These are phyloP conservation scores for Cantharis flavilabris DNA, from an alignment of 2,888 invertebrate genomes.

Conservation along the genomic window DNA sequence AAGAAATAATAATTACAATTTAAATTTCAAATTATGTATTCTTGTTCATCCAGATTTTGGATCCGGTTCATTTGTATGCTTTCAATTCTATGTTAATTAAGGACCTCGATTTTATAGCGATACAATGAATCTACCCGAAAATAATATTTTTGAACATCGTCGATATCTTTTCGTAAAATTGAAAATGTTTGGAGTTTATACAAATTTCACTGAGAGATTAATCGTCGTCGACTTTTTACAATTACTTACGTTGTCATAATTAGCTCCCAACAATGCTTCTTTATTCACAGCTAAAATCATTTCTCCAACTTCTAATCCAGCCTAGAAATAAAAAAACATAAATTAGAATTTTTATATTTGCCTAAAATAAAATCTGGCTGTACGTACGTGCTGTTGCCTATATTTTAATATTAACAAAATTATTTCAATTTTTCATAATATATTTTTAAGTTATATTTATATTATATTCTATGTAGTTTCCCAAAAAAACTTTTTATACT, in stretches of 20 bases:
- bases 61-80: background rate
- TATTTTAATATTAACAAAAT: too few species aligned
- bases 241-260: conserved; percentile 78
- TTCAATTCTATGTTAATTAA: background rate
- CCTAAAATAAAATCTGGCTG: too few species aligned
- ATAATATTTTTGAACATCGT: background rate
- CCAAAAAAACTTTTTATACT: background rate
- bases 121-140: background rate
- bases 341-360: background rate
- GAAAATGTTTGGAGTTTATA: background rate
- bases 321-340: conserved; percentile 53
- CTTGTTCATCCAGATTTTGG: background rate
- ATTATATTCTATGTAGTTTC: background rate
- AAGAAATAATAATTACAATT: background rate
- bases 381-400: too few species aligned
- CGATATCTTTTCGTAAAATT: background rate
- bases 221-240: background rate
- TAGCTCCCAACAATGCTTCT: conserved; percentile 84
- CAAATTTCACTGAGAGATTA: background rate
- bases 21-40: background rate
- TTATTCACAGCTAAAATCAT: conserved; percentile 96
- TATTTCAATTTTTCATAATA: too few species aligned
- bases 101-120: background rate
- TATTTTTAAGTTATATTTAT: too few species aligned
- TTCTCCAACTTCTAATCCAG: conserved; percentile 94